Conservation (phyloP, 2,888 invertebrate genomes). For the Acrocera orbiculus region DNA sequence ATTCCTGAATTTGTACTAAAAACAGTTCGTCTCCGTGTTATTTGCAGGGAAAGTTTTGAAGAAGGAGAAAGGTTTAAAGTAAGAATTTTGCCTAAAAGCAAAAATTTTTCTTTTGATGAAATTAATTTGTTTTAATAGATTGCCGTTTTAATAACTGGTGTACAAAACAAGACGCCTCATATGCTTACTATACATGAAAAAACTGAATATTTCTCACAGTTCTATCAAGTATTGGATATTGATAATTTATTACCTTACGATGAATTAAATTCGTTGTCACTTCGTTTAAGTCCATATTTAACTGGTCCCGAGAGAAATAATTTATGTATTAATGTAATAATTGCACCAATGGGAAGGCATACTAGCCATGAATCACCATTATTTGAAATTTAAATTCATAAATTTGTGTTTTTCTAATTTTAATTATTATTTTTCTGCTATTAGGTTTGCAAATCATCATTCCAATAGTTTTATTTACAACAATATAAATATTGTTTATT, state of each 20-base stretch:
- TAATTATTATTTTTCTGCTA: too few species aligned
- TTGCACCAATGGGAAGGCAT: slow-evolving; percentile 30
- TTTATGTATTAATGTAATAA: slow-evolving; percentile 28
- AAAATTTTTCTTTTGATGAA: too few species aligned
- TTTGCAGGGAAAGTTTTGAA: slow-evolving; percentile 43
- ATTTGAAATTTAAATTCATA: slow-evolving; percentile 29
- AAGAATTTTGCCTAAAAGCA: slow-evolving; percentile 2
- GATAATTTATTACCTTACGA: slow-evolving; percentile 30
- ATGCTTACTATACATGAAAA: slow-evolving; percentile 28
- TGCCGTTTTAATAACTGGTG: slow-evolving; percentile 28
- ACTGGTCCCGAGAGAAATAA: slow-evolving; percentile 26
- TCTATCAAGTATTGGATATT: slow-evolving; percentile 26
- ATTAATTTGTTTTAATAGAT: slow-evolving; percentile 17
- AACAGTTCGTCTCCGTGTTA: slow-evolving; percentile 67
- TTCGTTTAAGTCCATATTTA: slow-evolving; percentile 26
- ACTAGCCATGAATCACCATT: slow-evolving; percentile 26
- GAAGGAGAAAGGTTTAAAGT: slow-evolving; percentile 30
- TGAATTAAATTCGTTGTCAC: slow-evolving; percentile 25
- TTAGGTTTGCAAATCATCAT: too few species aligned
- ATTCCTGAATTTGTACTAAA: slow-evolving; percentile 67
- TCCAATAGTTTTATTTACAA: too few species aligned
- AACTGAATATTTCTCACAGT: slow-evolving; percentile 29
- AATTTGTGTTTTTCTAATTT: too few species aligned
- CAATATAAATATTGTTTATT: too few species aligned
- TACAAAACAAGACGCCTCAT: slow-evolving; percentile 27